Conservation (phyloP, 1,140 invertebrate genomes). For the Maconellicoccus hirsutus region DNA sequence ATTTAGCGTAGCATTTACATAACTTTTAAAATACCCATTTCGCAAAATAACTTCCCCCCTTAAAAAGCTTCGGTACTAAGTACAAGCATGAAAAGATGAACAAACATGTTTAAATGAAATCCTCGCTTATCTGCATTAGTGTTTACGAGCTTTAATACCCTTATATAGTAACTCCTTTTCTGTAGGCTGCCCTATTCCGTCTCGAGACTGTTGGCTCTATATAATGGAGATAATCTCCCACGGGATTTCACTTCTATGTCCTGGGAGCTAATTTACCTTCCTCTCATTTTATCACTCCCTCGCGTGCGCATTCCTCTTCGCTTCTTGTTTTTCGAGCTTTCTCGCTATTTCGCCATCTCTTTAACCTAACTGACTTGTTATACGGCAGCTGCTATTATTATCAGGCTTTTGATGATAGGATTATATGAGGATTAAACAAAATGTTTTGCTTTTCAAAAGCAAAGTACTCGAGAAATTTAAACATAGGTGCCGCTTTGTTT, state of each 20-base stretch:
- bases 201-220: constrained; percentile 19
- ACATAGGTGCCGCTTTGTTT: constrained; percentile 13
- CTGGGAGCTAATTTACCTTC: constrained; percentile 22
- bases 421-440: constrained; percentile 17
- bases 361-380: constrained; percentile 20
- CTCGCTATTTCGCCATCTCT: constrained; percentile 19
- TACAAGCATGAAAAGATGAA: constrained; percentile 21
- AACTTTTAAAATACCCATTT: constrained; percentile 22
- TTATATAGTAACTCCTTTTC: constrained; percentile 18
- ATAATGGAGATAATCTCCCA: constrained; percentile 21
- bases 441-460: constrained; percentile 16
- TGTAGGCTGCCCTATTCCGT: constrained; percentile 18
- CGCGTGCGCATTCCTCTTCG: neutral
- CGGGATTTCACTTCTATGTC: constrained; percentile 21
- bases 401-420: constrained; percentile 18
- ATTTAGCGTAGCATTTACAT: constrained; percentile 20
- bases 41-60: constrained; percentile 11
- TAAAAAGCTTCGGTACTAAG: constrained; percentile 18
- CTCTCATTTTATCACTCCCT: constrained; percentile 21
- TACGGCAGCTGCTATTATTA: constrained; percentile 19
- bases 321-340: constrained; percentile 2
- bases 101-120: constrained; percentile 22
- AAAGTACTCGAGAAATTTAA: constrained; percentile 18
- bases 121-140: constrained; percentile 22
- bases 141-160: constrained; percentile 19